These are phyloP conservation scores for Baccha elongata DNA, from an alignment of 2,888 invertebrate genomes.

Conservation along the genomic window DNA sequence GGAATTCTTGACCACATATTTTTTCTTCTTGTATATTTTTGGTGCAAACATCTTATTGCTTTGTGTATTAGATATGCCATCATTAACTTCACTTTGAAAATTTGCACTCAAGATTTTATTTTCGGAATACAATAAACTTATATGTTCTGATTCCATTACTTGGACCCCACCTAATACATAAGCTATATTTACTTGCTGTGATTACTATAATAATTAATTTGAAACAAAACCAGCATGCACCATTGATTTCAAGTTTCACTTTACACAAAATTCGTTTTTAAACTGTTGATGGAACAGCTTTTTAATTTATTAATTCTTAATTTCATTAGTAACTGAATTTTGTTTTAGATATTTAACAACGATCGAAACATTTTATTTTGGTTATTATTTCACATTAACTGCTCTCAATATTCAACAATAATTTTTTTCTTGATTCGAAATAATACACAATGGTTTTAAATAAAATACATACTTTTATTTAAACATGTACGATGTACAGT, in stretches of 20 bases:
- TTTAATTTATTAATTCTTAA: not conserved
- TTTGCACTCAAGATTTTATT: not conserved
- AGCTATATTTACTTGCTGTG: slow-evolving; percentile 6
- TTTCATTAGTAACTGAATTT: slow-evolving; percentile 1
- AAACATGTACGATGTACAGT: no score
- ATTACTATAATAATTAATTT: no score
- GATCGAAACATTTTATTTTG: not conserved
- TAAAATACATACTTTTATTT: slow-evolving; percentile 11
- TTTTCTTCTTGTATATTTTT: slow-evolving; percentile 23
- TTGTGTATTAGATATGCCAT: slow-evolving; percentile 12
- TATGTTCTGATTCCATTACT: slow-evolving; percentile 29
- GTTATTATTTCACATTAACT: not conserved
- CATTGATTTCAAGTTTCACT: slow-evolving; percentile 1
- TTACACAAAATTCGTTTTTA: not conserved
- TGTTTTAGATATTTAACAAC: not conserved
- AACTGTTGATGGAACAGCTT: not conserved
- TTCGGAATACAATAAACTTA: slow-evolving; percentile 15
- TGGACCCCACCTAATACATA: slow-evolving; percentile 7
- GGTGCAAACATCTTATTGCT: slow-evolving; percentile 5
- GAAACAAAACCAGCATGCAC: slow-evolving; percentile 15
- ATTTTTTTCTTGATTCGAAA: slow-evolving; percentile 9
- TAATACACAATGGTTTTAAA: slow-evolving; percentile 23
- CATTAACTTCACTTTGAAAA: slow-evolving; percentile 1
- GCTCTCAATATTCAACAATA: slow-evolving; percentile 3
- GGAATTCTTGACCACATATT: slow-evolving; percentile 5